These are phyloP conservation scores for Trichomalopsis sarcophagae DNA, from an alignment of 1,140 invertebrate species.

Conservation along the genomic window DNA sequence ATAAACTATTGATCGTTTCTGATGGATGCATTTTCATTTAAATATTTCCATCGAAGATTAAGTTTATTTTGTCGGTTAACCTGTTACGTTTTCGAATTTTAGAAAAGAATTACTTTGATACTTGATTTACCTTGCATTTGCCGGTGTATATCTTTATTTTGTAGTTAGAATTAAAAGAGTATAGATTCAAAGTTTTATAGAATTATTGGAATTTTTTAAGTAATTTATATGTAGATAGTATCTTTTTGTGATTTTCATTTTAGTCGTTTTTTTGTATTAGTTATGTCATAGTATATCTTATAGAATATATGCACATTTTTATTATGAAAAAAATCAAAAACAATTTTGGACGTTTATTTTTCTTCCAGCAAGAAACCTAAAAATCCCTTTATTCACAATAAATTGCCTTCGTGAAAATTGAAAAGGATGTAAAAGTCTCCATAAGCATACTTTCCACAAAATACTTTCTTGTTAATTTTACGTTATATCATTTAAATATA, in stretches of 20 bases:
- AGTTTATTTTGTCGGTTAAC: neutral
- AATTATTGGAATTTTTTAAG: neutral
- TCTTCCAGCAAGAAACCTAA: neutral
- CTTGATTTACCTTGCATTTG: too few relatives aligned
- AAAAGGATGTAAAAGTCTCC: conserved; percentile 9
- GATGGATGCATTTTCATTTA: neutral
- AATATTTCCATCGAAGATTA: neutral
- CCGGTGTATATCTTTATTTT: neutral
- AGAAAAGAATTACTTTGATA: neutral
- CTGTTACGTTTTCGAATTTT: neutral
- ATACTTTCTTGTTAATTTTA: conserved; percentile 15
- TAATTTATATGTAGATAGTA: neutral
- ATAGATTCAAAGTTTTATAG: neutral
- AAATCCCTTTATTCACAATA: neutral
- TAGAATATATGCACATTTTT: neutral
- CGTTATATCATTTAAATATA: neutral
- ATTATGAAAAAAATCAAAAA: neutral
- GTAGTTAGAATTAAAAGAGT: neutral
- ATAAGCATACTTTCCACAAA: conserved; percentile 13
- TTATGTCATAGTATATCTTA: neutral
- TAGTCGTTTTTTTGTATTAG: neutral
- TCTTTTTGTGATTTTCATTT: neutral
- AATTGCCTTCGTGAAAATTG: neutral
- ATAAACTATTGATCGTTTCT: conserved; percentile 35
- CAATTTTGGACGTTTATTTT: neutral